phyloP scores from a whole-genome alignment of 2,797 vertebrate genomes.

The Pangasius krempfi region DNA sequence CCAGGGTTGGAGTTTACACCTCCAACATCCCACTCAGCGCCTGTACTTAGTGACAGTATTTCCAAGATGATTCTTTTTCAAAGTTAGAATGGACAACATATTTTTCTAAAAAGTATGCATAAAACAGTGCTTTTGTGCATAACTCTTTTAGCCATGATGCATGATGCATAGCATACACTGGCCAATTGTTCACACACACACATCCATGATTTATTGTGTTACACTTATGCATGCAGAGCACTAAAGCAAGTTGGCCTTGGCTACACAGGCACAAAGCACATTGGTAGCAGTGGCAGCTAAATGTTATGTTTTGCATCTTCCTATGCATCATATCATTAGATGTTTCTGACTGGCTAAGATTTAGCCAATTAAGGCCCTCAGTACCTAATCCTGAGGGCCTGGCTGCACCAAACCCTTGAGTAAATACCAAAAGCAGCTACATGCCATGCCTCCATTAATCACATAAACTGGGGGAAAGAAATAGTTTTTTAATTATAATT shows the following conservation, averaged over 20 bases:
- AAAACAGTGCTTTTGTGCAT: background rate
- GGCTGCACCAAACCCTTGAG: background rate
- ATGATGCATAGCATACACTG: conserved; percentile 4
- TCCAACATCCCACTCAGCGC: background rate
- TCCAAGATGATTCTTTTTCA: background rate
- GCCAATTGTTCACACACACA: conserved; percentile 5
- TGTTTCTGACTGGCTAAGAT: background rate
- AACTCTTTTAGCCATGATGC: background rate
- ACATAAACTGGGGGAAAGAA: background rate
- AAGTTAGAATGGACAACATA: background rate
- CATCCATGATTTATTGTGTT: conserved; percentile 11
- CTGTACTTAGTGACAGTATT: conserved; percentile 14
- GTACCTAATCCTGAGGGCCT: background rate
- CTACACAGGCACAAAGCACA: conserved; percentile 47
- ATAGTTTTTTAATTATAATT: background rate
- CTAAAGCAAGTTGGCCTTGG: conserved; percentile 26
- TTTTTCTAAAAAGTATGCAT: background rate
- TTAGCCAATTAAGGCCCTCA: background rate
- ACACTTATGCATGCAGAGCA: conserved; percentile 17
- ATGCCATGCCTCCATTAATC: background rate
- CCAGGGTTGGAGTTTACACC: conserved; percentile 19
- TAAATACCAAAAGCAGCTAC: too few species aligned
- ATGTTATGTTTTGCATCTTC: conserved; percentile 36
- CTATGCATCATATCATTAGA: background rate
- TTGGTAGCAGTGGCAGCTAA: conserved; percentile 37